These are phyloP conservation scores for Nyctereutes procyonoides DNA, from an alignment of 2,113 vertebrate genomes.

Conservation along the genomic window DNA sequence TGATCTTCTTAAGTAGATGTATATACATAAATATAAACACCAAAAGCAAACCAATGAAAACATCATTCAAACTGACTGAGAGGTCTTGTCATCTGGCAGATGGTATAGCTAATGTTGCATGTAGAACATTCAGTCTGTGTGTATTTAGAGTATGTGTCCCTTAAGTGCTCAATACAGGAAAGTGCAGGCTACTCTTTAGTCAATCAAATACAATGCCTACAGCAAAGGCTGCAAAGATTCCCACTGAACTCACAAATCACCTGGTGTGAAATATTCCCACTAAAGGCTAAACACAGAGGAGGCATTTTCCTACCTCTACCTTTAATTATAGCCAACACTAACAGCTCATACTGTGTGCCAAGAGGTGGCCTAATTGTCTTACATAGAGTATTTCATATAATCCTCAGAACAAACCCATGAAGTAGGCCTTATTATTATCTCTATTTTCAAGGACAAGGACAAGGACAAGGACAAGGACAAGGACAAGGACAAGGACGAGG, in stretches of 20 bases:
- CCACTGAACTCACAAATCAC: not conserved
- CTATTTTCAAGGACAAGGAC: not conserved
- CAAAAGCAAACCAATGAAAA: not conserved
- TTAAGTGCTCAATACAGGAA: not conserved
- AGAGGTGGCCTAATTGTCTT: not conserved
- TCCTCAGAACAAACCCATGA: not conserved
- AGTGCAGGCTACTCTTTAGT: not conserved
- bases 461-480: not conserved
- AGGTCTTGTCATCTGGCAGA: not conserved
- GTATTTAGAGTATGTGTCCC: not conserved
- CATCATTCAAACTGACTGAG: not conserved
- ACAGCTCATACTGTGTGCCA: not conserved
- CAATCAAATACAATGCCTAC: not conserved
- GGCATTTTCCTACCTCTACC: not conserved
- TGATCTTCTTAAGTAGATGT: not conserved
- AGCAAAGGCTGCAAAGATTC: not conserved
- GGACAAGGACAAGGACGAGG: not conserved
- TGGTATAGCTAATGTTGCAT: not conserved
- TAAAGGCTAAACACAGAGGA: not conserved
- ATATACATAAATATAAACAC: not conserved
- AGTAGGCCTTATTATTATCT: not conserved
- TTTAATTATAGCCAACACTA: not conserved
- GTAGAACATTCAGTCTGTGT: not conserved
- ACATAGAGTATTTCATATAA: not conserved
- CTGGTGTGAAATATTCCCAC: not conserved